Evolutionary conservation across 1,140 invertebrate species (phyloP), one percentile per base, ranked within the genome.

Genomic region (Aleiodes sp.): DNA sequence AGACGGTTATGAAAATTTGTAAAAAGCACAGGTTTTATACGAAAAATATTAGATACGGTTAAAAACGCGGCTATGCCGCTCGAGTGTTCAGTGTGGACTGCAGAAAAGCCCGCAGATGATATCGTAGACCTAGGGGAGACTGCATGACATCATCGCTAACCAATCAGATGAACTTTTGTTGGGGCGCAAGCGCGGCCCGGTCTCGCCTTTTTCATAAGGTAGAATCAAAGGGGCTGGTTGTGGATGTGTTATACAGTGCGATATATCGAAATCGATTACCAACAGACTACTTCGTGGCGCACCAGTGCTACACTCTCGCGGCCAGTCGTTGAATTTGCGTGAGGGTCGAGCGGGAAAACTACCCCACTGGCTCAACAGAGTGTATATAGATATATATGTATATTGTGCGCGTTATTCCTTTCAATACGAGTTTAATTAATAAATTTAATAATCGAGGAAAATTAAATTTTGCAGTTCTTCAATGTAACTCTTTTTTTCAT

Each of bases 261-360:
- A 85, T 85, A 84, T 85, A 85, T 85, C 82, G 81, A 79, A 84
- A 84, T 85, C 82, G 82, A 85, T 85, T 83, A 74, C 76, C 35
- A 8, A 14, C 57, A 31, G 21, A 74, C 73, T 76, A 79, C 77
- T 76, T 79, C 74, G 77, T 78, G 76, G 78, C 63, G 70, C 63
- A 39, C 63, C 33, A 35, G 35, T 19, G n/a, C 43, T 10, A 21
- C 63, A 14, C 60, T 19, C 68, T 57, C n/a, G n/a, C n/a, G n/a
- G n/a, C n/a, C n/a, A 56, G 31, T 60, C 24, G 33, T 14, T n/a
- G 37, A 39, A 62, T 61, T 65, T 26, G 35, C 66, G 79, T 79
- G 39, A 71, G 80, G 77, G 70, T 65, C 52, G 29, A 72, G 80
- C 82, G 81, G 77, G 76, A 81, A 76, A 68, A 14, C 19, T 7